Evolutionary conservation across 2,888 invertebrate species (phyloP), one percentile per base, ranked within the genome.

Genomic region (Acleris cristana): DNA sequence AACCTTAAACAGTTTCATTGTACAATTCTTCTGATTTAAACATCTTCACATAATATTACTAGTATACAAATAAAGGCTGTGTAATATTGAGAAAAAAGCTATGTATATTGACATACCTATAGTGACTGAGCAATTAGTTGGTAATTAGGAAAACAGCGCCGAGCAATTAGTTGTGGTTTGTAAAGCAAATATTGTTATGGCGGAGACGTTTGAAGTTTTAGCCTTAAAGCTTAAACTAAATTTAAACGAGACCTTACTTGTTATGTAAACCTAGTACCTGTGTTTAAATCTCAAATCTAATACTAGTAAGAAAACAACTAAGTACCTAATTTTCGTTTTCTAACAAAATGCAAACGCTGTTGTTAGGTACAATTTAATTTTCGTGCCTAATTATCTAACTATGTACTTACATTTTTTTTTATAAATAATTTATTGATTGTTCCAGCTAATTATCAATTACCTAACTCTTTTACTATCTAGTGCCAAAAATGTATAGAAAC

Each of bases 111-210:
- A 18, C 52, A 26, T 61, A 18, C 52, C 19, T 61, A 56, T 23
- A 69, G 57, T 67, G 59, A 66, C 64, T 57, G 65, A 53, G 48
- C 44, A 62, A 68, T 65, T 68, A 51, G n/a, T 30, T 51, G 65
- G 70, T 67, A 64, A 69, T 72, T 69, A 69, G 60, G 61, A 26
- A 62, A 72, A 71, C 66, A 63, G 64, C 56, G 44, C 40, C 44
- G 54, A 55, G 51, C 72, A 52, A 71, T 72, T 72, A 72, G 69
- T 54, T 58, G 64, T 58, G 69, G 56, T 61, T 68, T 57, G 65
- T 65, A 52, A 58, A 34, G 68, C 64, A 62, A 70, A 70, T 61
- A 70, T 70, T 70, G 49, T 56, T 56, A 55, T n/a, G 45, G 61
- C 60, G 55, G 63, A 12, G 45, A 16, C 59, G 60, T 71, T 71